Conservation (phyloP, 2,797 vertebrate genomes). For the Salarias fasciatus region DNA sequence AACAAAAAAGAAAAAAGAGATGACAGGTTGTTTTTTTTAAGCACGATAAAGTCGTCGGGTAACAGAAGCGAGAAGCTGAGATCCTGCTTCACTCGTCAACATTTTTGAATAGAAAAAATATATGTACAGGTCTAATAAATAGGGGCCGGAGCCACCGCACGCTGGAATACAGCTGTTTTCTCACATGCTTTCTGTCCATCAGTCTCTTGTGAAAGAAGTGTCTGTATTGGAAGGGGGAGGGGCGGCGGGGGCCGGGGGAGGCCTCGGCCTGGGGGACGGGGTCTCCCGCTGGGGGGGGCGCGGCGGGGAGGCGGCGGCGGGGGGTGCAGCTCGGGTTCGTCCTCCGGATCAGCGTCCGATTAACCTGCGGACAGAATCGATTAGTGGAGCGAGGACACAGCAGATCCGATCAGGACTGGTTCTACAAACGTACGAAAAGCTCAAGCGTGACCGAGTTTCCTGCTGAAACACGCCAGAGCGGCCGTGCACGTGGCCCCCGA, state of each 20-base stretch:
- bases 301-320: conserved; percentile 13
- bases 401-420: too few species aligned
- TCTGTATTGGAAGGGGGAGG: conserved; percentile 49
- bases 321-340: conserved; percentile 29
- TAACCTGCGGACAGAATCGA: conserved; percentile 70
- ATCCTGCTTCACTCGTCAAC: conserved; percentile 78
- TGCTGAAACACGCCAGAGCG: too few species aligned
- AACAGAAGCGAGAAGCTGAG: background rate
- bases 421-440: too few species aligned
- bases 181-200: conserved; percentile 74
- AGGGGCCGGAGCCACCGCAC: conserved; percentile 61
- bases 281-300: conserved; percentile 40
- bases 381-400: conserved; percentile 35
- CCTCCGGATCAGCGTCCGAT: conserved; percentile 61
- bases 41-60: too few species aligned
- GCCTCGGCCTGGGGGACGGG: conserved; percentile 39
- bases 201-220: conserved; percentile 70
- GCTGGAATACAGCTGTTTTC: conserved; percentile 83
- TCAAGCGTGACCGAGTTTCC: too few species aligned
- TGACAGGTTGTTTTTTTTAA: background rate
- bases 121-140: conserved; percentile 87
- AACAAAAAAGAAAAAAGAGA: too few species aligned
- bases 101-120: conserved; percentile 74
- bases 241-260: conserved; percentile 42
- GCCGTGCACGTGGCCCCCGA: too few species aligned